Percentiles rank a stretch among this genome's conserved stretches.
Conservation (phyloP, 2,113 vertebrate species). For the Spheniscus mendiculus region DNA sequence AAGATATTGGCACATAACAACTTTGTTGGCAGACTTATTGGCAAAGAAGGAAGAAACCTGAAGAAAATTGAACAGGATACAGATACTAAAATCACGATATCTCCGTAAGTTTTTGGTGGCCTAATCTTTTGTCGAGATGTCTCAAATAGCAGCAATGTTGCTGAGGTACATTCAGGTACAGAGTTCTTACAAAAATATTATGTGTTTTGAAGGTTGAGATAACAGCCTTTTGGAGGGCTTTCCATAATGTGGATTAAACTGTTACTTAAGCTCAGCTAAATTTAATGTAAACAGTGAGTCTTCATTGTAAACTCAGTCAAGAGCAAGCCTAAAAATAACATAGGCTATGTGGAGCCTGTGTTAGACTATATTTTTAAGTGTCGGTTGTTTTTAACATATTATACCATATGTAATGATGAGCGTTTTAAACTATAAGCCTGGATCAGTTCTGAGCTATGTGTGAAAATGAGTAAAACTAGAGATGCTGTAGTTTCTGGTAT, state of each 20-base stretch:
- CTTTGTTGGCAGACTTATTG: slow-evolving; percentile 96
- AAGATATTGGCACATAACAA: slow-evolving; percentile 99
- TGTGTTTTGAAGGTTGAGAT: neutral
- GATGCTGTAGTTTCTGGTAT: neutral
- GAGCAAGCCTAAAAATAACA: slow-evolving; percentile 14
- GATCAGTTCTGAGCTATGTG: neutral
- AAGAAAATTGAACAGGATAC: slow-evolving; percentile 99
- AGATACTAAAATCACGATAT: slow-evolving; percentile 98
- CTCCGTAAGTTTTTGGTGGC: slow-evolving; percentile 83
- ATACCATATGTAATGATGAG: neutral
- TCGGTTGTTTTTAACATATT: neutral
- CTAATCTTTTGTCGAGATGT: neutral
- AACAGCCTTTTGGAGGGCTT: neutral
- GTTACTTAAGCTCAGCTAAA: neutral
- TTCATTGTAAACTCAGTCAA: slow-evolving; percentile 10
- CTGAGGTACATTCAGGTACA: neutral
- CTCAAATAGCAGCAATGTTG: neutral
- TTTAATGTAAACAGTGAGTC: neutral
- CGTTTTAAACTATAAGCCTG: neutral
- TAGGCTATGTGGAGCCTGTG: neutral
- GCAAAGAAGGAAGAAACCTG: slow-evolving; percentile 96
- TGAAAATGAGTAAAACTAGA: neutral
- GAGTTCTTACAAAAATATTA: neutral
- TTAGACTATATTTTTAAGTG: slow-evolving; percentile 1
- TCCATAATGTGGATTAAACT: neutral